Percentiles rank a stretch among this genome's conserved stretches.
phyloP scores from a whole-genome alignment of 2,797 vertebrate species.

The Microctenopoma steveboyesi region DNA sequence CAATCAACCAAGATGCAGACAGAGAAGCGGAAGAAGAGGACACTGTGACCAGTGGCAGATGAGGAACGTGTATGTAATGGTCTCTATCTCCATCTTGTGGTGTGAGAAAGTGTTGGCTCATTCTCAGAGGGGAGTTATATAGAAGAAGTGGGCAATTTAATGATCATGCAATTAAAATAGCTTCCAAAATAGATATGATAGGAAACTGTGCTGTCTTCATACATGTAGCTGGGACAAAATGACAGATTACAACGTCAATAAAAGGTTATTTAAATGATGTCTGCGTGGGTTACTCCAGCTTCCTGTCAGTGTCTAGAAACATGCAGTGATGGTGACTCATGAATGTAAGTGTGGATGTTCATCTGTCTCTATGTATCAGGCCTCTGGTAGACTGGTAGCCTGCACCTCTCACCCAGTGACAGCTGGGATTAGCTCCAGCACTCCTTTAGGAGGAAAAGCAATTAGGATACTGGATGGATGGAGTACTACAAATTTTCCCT shows the following conservation, averaged over 20 bases:
- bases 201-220: background rate
- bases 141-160: background rate
- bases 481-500: background rate
- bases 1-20: background rate
- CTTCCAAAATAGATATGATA: background rate
- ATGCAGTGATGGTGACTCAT: too few species aligned
- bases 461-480: too few species aligned
- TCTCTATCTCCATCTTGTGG: conserved; percentile 61
- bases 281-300: too few species aligned
- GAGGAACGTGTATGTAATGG: conserved; percentile 18
- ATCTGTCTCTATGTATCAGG: background rate
- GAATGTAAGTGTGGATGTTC: too few species aligned
- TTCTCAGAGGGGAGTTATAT: background rate
- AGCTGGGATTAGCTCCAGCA: too few species aligned
- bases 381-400: background rate
- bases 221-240: too few species aligned
- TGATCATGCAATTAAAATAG: background rate
- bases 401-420: background rate
- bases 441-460: too few species aligned
- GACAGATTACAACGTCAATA: background rate
- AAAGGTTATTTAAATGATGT: background rate
- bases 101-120: background rate
- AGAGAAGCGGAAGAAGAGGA: background rate
- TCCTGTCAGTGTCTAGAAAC: too few species aligned
- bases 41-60: background rate